phyloP scores from a whole-genome alignment of 2,113 vertebrate genomes.

The Accipiter virgatus region DNA sequence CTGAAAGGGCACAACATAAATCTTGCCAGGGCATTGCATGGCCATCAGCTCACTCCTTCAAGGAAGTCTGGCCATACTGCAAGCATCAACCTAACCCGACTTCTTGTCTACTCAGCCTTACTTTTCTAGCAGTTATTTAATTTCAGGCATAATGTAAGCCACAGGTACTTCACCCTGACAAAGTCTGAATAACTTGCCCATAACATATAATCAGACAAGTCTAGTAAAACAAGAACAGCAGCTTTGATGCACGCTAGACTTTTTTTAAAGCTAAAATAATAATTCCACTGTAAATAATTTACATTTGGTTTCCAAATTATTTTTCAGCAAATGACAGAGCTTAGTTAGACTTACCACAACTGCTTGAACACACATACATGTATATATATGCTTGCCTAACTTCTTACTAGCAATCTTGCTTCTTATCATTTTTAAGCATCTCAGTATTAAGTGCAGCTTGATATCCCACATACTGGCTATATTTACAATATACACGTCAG shows the following conservation, averaged over 20 bases:
- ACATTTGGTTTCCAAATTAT: not conserved
- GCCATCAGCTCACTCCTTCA: not conserved
- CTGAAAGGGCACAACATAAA: not conserved
- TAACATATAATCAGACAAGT: not conserved
- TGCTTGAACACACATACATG: not conserved
- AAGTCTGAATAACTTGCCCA: not conserved
- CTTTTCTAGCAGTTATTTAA: not conserved
- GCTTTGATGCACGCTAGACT: not conserved
- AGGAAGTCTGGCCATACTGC: not conserved
- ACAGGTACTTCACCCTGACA: not conserved
- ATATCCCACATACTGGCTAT: not conserved
- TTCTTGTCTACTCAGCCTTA: not conserved
- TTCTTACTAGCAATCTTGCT: not conserved
- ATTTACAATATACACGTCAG: not conserved
- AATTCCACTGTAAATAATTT: not conserved
- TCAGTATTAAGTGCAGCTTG: not conserved
- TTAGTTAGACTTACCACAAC: not conserved
- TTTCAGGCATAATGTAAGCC: not conserved
- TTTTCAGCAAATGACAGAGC: not conserved
- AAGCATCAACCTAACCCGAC: not conserved
- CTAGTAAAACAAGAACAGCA: not conserved
- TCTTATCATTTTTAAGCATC: not conserved
- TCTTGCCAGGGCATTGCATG: not conserved
- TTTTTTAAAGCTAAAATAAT: not conserved
- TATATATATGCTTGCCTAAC: rapidly evolving